Base-by-base conservation (phyloP, 2,797 vertebrate species). In the Aphelocoma californica region DNA sequence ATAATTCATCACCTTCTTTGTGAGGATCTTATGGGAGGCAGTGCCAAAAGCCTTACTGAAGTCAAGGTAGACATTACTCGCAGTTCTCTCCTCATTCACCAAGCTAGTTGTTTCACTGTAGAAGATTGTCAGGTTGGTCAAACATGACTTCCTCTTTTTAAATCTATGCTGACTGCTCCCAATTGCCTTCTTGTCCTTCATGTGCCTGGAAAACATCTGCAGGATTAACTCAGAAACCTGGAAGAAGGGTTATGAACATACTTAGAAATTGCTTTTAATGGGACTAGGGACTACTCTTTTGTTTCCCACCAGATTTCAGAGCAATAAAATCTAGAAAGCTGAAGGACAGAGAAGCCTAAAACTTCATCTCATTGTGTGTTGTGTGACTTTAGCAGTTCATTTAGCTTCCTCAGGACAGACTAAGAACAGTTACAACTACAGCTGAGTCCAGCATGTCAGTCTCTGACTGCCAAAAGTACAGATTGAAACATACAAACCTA, bases 361-460 rank as follows among this genome's bases (percentile, higher is more conserved):
- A 83, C 20, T 78, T 17, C 18, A 34, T 47, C 15, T 89, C 25
- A 62, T 60, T 88, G n/a, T 66, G 67, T 65, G 36, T 31, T 88
- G 62, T 86, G 73, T 90, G 90, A 79, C 40, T 88, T 88, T 38
- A 81, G 44, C 81, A 95, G 86, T 65, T 91, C 66, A 75, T 95
- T 95, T 86, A 75, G 25, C 44, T 92, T 95, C 53, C 51, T 73
- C 56, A n/a, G 62, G 62, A 81, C 58, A 79, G 50, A 65, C 20
- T 57, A 79, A 72, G 70, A 95, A 88, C 51, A 61, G 66, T 45
- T 92, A 90, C 32, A 36, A 18, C 56, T 36, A 61, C 54, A 88
- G 73, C 78, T 84, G 77, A 95, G 34, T 73, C 51, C 70, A 91
- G 48, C 36, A 80, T 77, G 48, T 84, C 65, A 69, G 53, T 62